Conservation (phyloP, 2,113 vertebrate genomes). For the Gadus macrocephalus region DNA sequence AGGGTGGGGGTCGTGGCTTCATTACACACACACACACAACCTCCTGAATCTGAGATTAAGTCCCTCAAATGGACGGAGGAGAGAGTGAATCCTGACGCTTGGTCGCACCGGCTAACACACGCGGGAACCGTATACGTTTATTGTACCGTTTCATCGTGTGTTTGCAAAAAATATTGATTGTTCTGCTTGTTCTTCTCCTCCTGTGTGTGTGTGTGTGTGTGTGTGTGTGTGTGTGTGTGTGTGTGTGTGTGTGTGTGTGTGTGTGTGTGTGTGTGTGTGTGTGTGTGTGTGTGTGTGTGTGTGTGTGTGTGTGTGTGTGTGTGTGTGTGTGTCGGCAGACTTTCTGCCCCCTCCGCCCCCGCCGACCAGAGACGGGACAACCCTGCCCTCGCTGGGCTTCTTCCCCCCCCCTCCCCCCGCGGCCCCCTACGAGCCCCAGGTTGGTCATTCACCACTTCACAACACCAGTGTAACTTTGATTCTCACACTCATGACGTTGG, state of each 20-base stretch:
- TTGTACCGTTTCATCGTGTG: too few relatives aligned
- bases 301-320: conserved; percentile 1
- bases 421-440: conserved; percentile 67
- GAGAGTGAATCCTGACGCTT: too few relatives aligned
- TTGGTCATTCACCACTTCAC: conserved; percentile 39
- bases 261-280: neutral
- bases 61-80: too few relatives aligned
- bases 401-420: conserved; percentile 68
- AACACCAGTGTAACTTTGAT: too few relatives aligned
- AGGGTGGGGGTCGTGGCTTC: neutral
- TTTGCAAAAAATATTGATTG: too few relatives aligned
- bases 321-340: conserved; percentile 59
- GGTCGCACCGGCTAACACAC: too few relatives aligned
- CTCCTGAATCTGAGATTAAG: too few relatives aligned
- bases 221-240: neutral
- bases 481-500: too few relatives aligned
- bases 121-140: too few relatives aligned
- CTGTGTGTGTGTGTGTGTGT: neutral
- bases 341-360: conserved; percentile 81
- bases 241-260: conserved; percentile 8
- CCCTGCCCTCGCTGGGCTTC: conserved; percentile 60
- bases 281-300: conserved; percentile 4
- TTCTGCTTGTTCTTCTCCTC: neutral
- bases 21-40: neutral
- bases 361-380: conserved; percentile 68